Evolutionary conservation across 2,113 vertebrate species (phyloP), one percentile per base, ranked within the genome.

Genomic region (Camelus dromedarius): DNA sequence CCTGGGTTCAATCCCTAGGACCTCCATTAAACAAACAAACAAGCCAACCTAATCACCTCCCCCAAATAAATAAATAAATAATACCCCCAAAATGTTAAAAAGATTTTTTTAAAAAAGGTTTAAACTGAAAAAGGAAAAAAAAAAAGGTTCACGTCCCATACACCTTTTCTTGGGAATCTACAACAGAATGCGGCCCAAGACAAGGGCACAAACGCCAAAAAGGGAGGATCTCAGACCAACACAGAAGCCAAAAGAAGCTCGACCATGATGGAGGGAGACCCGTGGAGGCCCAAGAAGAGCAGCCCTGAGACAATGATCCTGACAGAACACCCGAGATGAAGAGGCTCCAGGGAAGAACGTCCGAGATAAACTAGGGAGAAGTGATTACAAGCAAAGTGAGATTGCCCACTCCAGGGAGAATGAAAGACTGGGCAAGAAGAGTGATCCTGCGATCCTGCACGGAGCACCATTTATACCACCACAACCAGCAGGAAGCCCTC

Each of bases 361-460:
- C 52, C 10, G 11, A 24, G 52, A 35, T 20, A 19, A 46, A 50
- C 20, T 5, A 46, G 14, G 4, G 35, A 81, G 14, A 32, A 54
- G 7, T 0, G 28, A 48, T n/a, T 8, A 3, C 26, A 70, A 80
- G 67, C 56, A 35, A 70, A 28, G 20, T 73, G 26, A 58, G 79
- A 54, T 0, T 4, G 62, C 28, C 64, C 28, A 58, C 76, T 81
- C 28, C 76, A 70, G 52, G 30, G 64, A 8, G 4, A 69, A 48
- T 16, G 22, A 15, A 46, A 56, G 28, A 16, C 62, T 22, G 28
- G 48, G 64, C 35, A 58, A 64, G 50, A 69, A 80, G 46, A n/a
- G 28, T 30, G 5, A 38, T 24, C 54, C 16, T 16, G 9, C 0
- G 60, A 24, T 4, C 8, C 12, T 11, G 46, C 16, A 1, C 14